Percentiles rank a stretch among this genome's conserved stretches.
Conservation (phyloP, 2,888 invertebrate genomes). For the Endomychus coccineus region DNA sequence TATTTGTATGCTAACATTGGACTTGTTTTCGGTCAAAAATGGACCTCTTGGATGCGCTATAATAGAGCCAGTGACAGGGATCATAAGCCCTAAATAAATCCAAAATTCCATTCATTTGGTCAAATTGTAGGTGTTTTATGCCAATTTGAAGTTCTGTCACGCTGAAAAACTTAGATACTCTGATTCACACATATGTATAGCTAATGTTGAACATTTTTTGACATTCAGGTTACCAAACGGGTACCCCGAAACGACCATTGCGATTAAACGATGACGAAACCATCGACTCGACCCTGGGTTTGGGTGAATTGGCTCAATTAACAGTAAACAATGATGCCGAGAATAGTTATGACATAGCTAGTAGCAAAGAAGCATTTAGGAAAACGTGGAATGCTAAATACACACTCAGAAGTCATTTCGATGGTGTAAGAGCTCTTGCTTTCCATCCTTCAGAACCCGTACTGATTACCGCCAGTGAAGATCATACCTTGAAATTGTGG, state of each 20-base stretch:
- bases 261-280: conserved; percentile 39
- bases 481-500: conserved; percentile 98
- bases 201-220: too few species aligned
- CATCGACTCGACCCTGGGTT: conserved; percentile 37
- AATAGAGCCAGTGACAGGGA: too few species aligned
- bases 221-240: conserved; percentile 24
- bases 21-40: too few species aligned
- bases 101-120: too few species aligned
- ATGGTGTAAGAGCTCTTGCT: conserved; percentile 83
- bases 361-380: conserved; percentile 82
- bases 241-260: conserved; percentile 34
- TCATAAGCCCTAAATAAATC: too few species aligned
- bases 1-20: too few species aligned
- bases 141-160: too few species aligned
- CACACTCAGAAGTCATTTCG: conserved; percentile 89
- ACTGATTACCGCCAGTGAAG: conserved; percentile 95
- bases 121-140: too few species aligned
- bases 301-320: conserved; percentile 93
- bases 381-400: conserved; percentile 98
- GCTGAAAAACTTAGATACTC: too few species aligned
- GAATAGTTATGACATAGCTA: conserved; percentile 76
- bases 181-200: too few species aligned
- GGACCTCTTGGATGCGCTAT: too few species aligned
- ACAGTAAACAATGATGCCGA: conserved; percentile 97
- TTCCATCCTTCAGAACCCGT: conserved; percentile 96